These are phyloP conservation scores for Alethe diademata DNA, from an alignment of 2,113 vertebrate genomes.

Conservation along the genomic window DNA sequence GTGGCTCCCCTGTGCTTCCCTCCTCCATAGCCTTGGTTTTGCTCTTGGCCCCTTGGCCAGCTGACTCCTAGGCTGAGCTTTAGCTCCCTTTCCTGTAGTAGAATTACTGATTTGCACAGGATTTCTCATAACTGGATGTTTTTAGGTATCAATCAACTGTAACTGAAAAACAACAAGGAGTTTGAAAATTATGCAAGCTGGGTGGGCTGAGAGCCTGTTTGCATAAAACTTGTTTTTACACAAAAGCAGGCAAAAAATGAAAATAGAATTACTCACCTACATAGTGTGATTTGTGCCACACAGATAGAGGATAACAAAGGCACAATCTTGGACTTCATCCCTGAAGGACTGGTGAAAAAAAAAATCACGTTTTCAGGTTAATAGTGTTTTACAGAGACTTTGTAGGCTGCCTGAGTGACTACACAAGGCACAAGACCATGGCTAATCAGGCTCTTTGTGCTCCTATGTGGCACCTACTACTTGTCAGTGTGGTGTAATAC, in stretches of 20 bases:
- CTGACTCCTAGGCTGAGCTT: background rate
- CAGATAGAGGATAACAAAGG: background rate
- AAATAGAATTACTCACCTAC: background rate
- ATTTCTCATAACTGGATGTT: background rate
- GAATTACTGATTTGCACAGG: background rate
- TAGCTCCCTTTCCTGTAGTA: accelerated
- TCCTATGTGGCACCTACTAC: background rate
- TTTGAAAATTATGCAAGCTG: background rate
- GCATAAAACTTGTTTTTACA: background rate
- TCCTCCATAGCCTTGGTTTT: background rate
- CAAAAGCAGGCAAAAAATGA: background rate
- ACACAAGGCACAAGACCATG: background rate
- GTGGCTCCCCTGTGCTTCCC: background rate
- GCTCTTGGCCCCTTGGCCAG: background rate
- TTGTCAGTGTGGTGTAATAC: background rate
- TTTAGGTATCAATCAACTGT: background rate
- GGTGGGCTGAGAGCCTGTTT: background rate
- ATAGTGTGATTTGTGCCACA: background rate
- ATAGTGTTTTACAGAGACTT: background rate
- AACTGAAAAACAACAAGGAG: background rate
- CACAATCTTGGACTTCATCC: background rate
- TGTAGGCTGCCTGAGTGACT: background rate
- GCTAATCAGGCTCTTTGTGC: background rate
- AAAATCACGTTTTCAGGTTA: background rate
- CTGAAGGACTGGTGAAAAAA: background rate